These are phyloP conservation scores for Drosophila nr. perissopoda DNA, from an alignment of 2,888 invertebrate species.

Conservation along the genomic window DNA sequence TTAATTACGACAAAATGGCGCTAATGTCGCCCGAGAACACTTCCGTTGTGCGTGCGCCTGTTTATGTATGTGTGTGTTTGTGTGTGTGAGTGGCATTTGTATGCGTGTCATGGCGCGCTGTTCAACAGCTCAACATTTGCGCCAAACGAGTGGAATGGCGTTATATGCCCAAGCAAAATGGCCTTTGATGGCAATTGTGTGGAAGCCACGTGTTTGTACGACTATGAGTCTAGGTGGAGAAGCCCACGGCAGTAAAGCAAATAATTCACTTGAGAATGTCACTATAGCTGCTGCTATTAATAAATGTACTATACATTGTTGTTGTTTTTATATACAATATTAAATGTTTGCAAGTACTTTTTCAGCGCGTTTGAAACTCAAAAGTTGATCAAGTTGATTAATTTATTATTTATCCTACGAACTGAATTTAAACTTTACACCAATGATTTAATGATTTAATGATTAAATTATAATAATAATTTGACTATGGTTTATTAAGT, in stretches of 20 bases:
- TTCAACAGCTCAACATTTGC: constrained; percentile 61
- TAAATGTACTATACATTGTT: constrained; percentile 2
- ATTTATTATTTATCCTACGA: background rate
- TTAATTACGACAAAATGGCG: constrained; percentile 82
- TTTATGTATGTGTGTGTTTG: constrained; percentile 7
- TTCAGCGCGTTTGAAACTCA: background rate
- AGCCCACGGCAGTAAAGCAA: constrained; percentile 2
- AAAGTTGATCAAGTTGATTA: background rate
- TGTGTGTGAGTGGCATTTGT: constrained; percentile 42
- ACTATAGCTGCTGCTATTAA: constrained; percentile 7
- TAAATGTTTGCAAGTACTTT: background rate
- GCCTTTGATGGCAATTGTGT: constrained; percentile 38
- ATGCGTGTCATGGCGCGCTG: constrained; percentile 59
- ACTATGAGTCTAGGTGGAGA: background rate
- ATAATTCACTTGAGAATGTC: constrained; percentile 12
- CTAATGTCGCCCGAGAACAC: constrained; percentile 77
- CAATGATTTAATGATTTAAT: background rate
- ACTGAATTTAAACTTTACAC: background rate
- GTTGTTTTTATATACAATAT: background rate
- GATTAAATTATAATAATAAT: background rate
- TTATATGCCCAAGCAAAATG: constrained; percentile 44
- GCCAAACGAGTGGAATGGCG: constrained; percentile 33
- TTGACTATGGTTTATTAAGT: background rate
- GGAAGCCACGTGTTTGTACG: constrained; percentile 19
- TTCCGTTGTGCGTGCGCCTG: constrained; percentile 52